A percentile compares a stretch with the other conserved stretches of the same genome.
Conservation (phyloP, 1,140 invertebrate species). For the Hycleus phaleratus region DNA sequence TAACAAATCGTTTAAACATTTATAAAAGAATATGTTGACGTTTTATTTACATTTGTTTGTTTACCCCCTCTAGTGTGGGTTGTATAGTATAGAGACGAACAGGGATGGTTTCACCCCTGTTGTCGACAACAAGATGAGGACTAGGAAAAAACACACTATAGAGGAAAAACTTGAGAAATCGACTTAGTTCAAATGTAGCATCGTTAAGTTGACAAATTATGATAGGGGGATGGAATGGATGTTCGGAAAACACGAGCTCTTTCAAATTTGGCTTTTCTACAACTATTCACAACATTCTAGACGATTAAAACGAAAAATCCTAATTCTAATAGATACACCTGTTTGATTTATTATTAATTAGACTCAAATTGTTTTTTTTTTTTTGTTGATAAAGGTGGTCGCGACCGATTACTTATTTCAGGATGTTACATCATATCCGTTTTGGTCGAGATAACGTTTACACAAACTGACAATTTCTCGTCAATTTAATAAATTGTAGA, state of each 20-base stretch:
- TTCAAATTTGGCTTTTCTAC: too few relatives aligned
- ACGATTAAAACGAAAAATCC: too few relatives aligned
- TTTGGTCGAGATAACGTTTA: slow-evolving; percentile 9
- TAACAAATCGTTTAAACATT: slow-evolving; percentile 18
- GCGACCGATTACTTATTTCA: slow-evolving; percentile 1
- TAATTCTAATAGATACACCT: too few relatives aligned
- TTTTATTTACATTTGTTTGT: slow-evolving; percentile 22
- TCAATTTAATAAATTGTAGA: not conserved
- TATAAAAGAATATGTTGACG: slow-evolving; percentile 20
- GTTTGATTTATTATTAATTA: too few relatives aligned
- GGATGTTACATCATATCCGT: slow-evolving; percentile 6
- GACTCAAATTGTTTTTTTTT: too few relatives aligned
- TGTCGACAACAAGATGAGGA: too few relatives aligned
- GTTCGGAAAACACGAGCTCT: slow-evolving; percentile 9
- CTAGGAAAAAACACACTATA: too few relatives aligned
- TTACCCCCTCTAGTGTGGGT: not conserved
- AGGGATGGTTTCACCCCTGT: too few relatives aligned
- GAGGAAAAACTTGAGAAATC: slow-evolving; percentile 19
- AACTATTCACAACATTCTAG: too few relatives aligned
- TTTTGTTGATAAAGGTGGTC: too few relatives aligned
- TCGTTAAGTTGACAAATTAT: slow-evolving; percentile 23
- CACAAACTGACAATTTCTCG: slow-evolving; percentile 1
- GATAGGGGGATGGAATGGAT: slow-evolving; percentile 7
- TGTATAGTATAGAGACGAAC: not conserved
- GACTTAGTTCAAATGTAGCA: slow-evolving; percentile 18